Base-by-base conservation (phyloP, 2,797 vertebrate species). In the Chrysocyon brachyurus region DNA sequence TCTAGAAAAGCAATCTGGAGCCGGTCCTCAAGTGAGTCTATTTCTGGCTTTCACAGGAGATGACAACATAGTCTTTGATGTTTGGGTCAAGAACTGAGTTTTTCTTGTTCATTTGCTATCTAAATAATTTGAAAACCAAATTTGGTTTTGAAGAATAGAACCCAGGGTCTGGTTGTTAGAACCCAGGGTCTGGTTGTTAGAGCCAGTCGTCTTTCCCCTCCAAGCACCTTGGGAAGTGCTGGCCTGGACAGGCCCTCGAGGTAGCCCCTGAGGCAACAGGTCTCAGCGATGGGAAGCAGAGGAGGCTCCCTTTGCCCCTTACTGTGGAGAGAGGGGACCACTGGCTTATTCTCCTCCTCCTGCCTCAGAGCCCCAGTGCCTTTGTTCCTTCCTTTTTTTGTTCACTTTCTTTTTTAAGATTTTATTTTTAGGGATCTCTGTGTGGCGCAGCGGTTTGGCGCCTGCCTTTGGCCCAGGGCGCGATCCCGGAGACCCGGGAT, bases 11-110 rank as follows among this genome's bases (percentile, higher is more conserved):
- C 87, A 11, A 26, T 40, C 79, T 91, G 5, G 57, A 78, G 84
- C 95, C 83, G 16, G 68, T 94, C 56, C 83, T 31, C 2, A 64
- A 49, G 6, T 56, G 52, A 46, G 14, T 90, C 31, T 59, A 4
- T 66, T 93, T 85, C 56, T 94, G 88, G 28, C 94, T 90, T 96
- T 89, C 87, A 63, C 36, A 12, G n/a, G 91, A 85, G 22, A 64
- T 14, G 9, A 26, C 21, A 81, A 22, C 46, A 91, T 54, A 72
- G 12, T 54, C 56, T 52, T 72, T 88, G 56, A 88, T 66, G 12
- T 79, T 49, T 66, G 36, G 26, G 28, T 94, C 84, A 81, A 81
- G 26, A 82, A 94, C 8, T 33, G 82, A 91, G 28, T 6, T 92
- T 94, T 92, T 91, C 46, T 82, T 92, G 26, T 63, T 79, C 4